Evolutionary conservation across 2,888 invertebrate genomes (phyloP), one percentile per base, ranked within the genome.

Genomic region (Eilema sororculum): DNA sequence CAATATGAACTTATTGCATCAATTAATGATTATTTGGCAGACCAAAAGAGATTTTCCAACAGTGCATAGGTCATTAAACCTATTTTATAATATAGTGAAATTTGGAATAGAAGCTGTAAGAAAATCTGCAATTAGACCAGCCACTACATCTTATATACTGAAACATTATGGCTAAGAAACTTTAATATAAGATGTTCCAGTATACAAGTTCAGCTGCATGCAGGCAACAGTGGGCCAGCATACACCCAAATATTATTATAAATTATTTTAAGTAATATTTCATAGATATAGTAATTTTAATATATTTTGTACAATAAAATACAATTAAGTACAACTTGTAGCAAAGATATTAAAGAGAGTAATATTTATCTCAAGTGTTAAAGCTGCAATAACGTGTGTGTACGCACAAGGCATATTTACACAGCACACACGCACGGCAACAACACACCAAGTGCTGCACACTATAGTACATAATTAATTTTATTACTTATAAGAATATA

Each of bases 231-330:
- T 82, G 89, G 88, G 93, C 94, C 94, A 91, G 94, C 94, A 94
- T 91, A 93, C 95, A 94, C 91, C 93, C 94, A 94, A 93, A 93
- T 94, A 91, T 92, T 69, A 78, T 75, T 81, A 81, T 81, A 91
- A 91, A 92, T 93, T 91, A 86, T 89, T 91, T 93, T 94, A 93
- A 94, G 93, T 92, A 92, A 90, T 93, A 93, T 93, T 93, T 94
- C 88, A 95, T 95, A 95, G 94, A 93, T 95, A 95, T 95, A 95
- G 92, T 95, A 94, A 93, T 94, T 91, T 94, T 96, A 96, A 96
- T 96, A 96, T 96, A 96, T 96, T 96, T 96, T 96, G 96, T 96
- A 96, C 96, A 96, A 96, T 96, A 95, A 96, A 96, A 96, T 95
- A 94, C 94, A 95, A 95, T 96, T 96, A 96, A 96, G 96, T 96